Evolutionary conservation across 2,888 invertebrate genomes (phyloP).

Genomic region (Platerodrilus igneus): DNA sequence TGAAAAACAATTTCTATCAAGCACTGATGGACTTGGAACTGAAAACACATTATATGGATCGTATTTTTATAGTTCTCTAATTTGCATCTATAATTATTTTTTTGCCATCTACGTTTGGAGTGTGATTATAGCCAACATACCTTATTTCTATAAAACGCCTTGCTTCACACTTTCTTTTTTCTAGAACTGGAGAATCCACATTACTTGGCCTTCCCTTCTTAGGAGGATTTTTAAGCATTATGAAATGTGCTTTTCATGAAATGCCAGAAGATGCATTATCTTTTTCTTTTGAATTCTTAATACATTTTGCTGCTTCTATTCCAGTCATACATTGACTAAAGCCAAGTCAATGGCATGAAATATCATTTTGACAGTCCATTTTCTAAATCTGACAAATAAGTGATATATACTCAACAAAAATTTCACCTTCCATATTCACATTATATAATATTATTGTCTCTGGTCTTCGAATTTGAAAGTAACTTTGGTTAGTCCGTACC

Average conservation of each 20-base stretch:
- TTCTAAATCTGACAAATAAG: conserved; percentile 2
- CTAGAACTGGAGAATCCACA: no score
- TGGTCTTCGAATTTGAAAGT: conserved; percentile 4
- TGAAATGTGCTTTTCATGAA: neutral
- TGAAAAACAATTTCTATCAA: no score
- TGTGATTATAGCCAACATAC: no score
- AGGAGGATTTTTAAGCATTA: neutral
- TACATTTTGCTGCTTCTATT: neutral
- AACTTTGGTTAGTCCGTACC: conserved; percentile 2
- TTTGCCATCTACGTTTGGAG: no score
- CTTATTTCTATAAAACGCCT: no score
- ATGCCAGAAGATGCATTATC: conserved; percentile 3
- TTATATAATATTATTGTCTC: conserved; percentile 7
- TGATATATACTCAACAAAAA: conserved; percentile 7
- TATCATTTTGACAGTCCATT: conserved; percentile 5
- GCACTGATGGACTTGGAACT: no score
- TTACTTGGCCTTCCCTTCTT: conserved; percentile 5
- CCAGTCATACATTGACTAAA: conserved; percentile 6
- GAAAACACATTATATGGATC: no score
- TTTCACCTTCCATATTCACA: no score
- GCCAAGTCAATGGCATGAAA: conserved; percentile 5
- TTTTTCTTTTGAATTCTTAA: conserved; percentile 3
- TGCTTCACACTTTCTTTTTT: no score
- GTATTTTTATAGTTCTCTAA: no score
- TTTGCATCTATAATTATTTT: no score